Conservation (phyloP, 2,797 vertebrate genomes). For the Eospalax fontanierii region DNA sequence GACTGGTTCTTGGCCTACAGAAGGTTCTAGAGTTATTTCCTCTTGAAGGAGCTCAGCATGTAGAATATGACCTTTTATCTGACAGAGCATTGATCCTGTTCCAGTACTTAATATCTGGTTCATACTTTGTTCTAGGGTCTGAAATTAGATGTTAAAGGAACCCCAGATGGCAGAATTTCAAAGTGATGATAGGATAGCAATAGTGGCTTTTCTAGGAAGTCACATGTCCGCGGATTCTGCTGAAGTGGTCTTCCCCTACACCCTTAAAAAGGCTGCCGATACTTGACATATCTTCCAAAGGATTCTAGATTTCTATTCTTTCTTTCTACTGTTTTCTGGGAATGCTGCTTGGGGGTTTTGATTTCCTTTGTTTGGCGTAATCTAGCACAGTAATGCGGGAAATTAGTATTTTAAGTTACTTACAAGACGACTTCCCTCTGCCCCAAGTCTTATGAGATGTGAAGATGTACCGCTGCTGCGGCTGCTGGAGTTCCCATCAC, state of each 20-base stretch:
- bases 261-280: neutral
- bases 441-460: neutral
- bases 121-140: neutral
- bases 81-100: neutral
- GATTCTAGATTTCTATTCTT: neutral
- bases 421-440: neutral
- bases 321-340: constrained; percentile 42
- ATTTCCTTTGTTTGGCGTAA: constrained; percentile 3
- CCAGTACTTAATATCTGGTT: neutral
- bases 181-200: neutral
- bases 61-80: neutral
- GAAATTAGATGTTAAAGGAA: neutral
- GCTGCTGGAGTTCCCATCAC: neutral
- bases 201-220: constrained; percentile 56
- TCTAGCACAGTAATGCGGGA: neutral
- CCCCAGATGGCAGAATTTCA: constrained; percentile 4
- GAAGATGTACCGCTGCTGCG: accelerated
- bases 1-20: neutral
- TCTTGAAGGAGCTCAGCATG: neutral
- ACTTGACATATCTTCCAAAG: neutral
- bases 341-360: constrained; percentile 30
- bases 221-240: neutral
- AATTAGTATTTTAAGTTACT: neutral
- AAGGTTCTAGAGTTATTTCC: neutral
- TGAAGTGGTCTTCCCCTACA: neutral